Evolutionary conservation across 2,797 vertebrate species (phyloP), one percentile per base, ranked within the genome.

Genomic region (Cyprinella venusta): DNA sequence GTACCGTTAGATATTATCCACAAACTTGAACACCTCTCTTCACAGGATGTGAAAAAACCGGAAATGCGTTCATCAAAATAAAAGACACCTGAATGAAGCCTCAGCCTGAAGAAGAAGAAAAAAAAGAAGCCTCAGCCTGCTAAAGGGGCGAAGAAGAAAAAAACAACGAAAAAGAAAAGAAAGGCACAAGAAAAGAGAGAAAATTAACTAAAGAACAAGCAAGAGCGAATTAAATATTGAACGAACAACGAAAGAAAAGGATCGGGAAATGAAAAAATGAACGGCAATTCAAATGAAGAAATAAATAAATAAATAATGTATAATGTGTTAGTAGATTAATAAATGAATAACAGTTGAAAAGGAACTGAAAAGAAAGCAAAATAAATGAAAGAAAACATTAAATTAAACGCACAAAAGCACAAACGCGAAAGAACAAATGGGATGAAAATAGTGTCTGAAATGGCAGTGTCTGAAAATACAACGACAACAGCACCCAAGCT

Each of bases 21-120:
- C 2, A 38, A 69, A 50, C 10, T 45, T 38, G 21, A 36, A 8
- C 13, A 10, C 24, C 19, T n/a, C 18, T 74, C 16, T n/a, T 63
- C 26, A 76, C 50, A 50, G 54, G 61, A 48, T 40, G 1, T 36
- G 24, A 24, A n/a, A 59, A 2, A 13, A 71, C 24, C 77, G 83
- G 83, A 84, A 84, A 50, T 68, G 15, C 7, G 30, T 30, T 16
- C 42, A 45, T 75, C 48, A 74, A 54, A 84, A 74, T 84, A 84
- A 84, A 84, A 75, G 76, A 76, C 80, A 33, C 40, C 10, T n/a
- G 5, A 6, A 18, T 50, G 24, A 61, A 26, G 2, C n/a, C n/a
- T n/a, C n/a, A n/a, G n/a, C n/a, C n/a, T n/a, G n/a, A n/a, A n/a
- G n/a, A n/a, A n/a, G n/a, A n/a, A n/a, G n/a, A n/a, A n/a, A n/a